Conservation (phyloP, 2,113 vertebrate genomes). For the Lota lota region DNA sequence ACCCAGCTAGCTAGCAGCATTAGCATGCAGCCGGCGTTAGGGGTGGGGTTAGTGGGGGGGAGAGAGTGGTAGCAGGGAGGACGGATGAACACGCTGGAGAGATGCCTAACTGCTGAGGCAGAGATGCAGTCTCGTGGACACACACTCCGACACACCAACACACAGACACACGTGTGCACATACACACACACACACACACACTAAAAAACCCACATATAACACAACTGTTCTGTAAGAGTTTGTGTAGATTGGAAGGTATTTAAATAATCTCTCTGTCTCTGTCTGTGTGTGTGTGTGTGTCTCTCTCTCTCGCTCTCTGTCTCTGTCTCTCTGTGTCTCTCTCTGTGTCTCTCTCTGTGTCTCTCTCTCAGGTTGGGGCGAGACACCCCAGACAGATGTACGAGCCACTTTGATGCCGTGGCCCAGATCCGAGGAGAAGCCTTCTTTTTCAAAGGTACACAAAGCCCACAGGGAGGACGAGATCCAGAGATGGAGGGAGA, state of each 20-base stretch:
- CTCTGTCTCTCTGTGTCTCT: slow-evolving; percentile 9
- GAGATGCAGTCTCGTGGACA: too few relatives aligned
- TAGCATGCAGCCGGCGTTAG: slow-evolving; percentile 53
- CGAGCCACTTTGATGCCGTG: slow-evolving; percentile 86
- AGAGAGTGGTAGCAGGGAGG: too few relatives aligned
- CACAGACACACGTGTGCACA: too few relatives aligned
- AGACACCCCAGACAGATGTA: slow-evolving; percentile 86
- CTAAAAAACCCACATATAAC: background rate
- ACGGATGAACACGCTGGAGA: too few relatives aligned
- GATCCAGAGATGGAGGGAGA: slow-evolving; percentile 9
- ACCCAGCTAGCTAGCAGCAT: slow-evolving; percentile 19
- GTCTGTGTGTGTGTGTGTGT: too few relatives aligned
- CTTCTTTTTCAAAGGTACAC: slow-evolving; percentile 97
- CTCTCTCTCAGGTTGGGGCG: slow-evolving; percentile 70
- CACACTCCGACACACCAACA: too few relatives aligned
- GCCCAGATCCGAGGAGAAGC: slow-evolving; percentile 95
- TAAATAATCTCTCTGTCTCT: too few relatives aligned
- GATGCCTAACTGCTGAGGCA: too few relatives aligned
- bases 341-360: slow-evolving; percentile 8
- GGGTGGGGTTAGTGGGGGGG: too few relatives aligned
- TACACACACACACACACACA: too few relatives aligned
- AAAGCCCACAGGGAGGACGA: slow-evolving; percentile 6
- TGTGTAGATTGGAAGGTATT: too few relatives aligned
- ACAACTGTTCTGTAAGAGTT: too few relatives aligned
- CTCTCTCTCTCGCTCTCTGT: background rate